phyloP scores from a whole-genome alignment of 2,888 invertebrate species.

The Proisotoma minuta region DNA sequence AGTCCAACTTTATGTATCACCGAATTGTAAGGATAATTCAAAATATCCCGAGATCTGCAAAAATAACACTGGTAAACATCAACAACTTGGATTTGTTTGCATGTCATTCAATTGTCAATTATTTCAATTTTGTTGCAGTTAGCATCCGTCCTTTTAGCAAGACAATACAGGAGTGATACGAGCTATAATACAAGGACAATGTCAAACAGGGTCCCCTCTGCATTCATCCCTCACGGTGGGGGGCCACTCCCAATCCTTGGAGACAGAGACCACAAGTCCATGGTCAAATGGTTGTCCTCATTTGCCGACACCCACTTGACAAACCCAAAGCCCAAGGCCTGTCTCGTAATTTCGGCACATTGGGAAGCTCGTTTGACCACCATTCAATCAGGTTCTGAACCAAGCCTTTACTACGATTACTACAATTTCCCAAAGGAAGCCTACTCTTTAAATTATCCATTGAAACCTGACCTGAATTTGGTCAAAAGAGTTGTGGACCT shows the following conservation, averaged over 20 bases:
- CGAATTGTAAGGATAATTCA: neutral
- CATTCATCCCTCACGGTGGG: conserved; percentile 9
- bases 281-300: conserved; percentile 27
- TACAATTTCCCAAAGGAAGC: conserved; percentile 36
- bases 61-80: neutral
- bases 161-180: too few species aligned
- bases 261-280: conserved; percentile 22
- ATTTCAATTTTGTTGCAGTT: too few species aligned
- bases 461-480: conserved; percentile 17
- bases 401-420: conserved; percentile 33
- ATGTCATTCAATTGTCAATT: too few species aligned
- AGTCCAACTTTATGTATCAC: too few species aligned
- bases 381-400: conserved; percentile 24
- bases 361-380: conserved; percentile 33
- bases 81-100: too few species aligned
- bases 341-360: conserved; percentile 34
- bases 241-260: conserved; percentile 31
- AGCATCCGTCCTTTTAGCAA: too few species aligned
- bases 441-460: conserved; percentile 27
- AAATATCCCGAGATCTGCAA: neutral
- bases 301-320: conserved; percentile 24
- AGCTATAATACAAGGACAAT: neutral
- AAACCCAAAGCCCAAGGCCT: conserved; percentile 20
- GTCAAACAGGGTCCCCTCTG: neutral
- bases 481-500: conserved; percentile 21